Base-by-base conservation (phyloP, 2,888 invertebrate genomes). In the Ormyrus labotus region DNA sequence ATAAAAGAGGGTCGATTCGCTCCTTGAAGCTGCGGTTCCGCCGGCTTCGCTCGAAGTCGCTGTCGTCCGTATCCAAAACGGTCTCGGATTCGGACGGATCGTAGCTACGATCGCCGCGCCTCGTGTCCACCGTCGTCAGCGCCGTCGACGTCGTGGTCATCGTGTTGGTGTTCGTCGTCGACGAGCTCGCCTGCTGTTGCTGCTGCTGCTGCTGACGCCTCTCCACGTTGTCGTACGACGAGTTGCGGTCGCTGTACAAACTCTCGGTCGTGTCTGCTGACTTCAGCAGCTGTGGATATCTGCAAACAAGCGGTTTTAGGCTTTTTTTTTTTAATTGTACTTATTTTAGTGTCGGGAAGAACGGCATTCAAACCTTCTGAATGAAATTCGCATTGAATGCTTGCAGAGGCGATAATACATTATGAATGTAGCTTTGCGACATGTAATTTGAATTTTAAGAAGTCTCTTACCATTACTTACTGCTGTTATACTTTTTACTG, bases 151-250 rank as follows among this genome's bases (percentile, higher is more conserved):
- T 78, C 19, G 69, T 51, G 7, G 55, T 64, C 47, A 75, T 71
- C 34, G 65, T 8, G 10, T 34, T 67, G 48, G 51, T 48, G 9
- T 61, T 65, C 34, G 75, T 70, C 11, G 81, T 73, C 63, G 57
- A 63, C 57, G 73, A 51, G 51, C 45, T 72, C 10, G 57, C 57
- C 13, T 57, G 34, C 4, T 34, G 34, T 34, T 34, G 34, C 4
- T 34, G 34, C 34, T 13, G 70, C 51, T 11, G 61, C 50, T 50
- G 45, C 13, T 69, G 87, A 61, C 89, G 86, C 78, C 86, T 89
- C 82, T 96, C 95, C 2, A 96, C 96, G 88, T 96, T 96, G 90
- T 96, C 96, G 87, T 96, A 96, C 76, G 96, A 94, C 0, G 96
- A 96, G 83, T 91, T 91, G 57, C 91, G 85, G 79, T 91, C 91